These are phyloP conservation scores for Tanytarsus gracilentus DNA, from an alignment of 2,888 invertebrate species.

Conservation along the genomic window DNA sequence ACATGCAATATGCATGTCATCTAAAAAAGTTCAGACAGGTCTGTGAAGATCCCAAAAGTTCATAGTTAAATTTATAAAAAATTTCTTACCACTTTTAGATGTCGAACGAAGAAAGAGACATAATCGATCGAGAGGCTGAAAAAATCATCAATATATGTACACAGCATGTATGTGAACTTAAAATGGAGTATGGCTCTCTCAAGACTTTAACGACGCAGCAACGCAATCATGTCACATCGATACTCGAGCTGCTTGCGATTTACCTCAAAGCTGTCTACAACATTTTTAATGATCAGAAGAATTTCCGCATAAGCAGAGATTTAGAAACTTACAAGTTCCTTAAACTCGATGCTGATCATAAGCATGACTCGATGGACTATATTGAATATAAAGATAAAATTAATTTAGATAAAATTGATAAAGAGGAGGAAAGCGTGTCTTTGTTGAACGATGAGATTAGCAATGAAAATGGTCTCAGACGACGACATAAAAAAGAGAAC, in stretches of 20 bases:
- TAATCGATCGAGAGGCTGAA: conserved; percentile 78
- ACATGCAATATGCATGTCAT: conserved; percentile 71
- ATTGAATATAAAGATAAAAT: conserved; percentile 23
- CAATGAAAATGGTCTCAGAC: conserved; percentile 2
- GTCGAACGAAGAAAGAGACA: conserved; percentile 75
- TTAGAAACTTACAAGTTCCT: conserved; percentile 74
- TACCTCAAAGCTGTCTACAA: conserved; percentile 81
- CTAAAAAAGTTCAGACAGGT: conserved; percentile 51
- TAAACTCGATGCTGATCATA: conserved; percentile 49
- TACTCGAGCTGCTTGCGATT: conserved; percentile 63
- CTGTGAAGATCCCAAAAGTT: background rate
- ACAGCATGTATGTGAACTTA: conserved; percentile 65
- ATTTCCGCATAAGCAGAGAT: conserved; percentile 74
- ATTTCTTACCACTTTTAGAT: conserved; percentile 44
- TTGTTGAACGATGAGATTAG: conserved; percentile 30
- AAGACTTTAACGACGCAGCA: conserved; percentile 53
- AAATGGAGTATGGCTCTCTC: conserved; percentile 53
- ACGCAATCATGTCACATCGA: conserved; percentile 66
- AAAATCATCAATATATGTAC: conserved; percentile 74
- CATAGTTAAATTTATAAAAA: background rate
- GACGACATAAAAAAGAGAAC: conserved; percentile 32
- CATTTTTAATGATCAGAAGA: conserved; percentile 80
- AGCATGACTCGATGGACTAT: background rate
- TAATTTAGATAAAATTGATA: conserved; percentile 20
- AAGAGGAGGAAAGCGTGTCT: conserved; percentile 30